Percentiles rank a stretch among this genome's conserved stretches.
These are phyloP conservation scores for Habrosyne pyritoides DNA, from an alignment of 2,888 invertebrate genomes.

Conservation along the genomic window DNA sequence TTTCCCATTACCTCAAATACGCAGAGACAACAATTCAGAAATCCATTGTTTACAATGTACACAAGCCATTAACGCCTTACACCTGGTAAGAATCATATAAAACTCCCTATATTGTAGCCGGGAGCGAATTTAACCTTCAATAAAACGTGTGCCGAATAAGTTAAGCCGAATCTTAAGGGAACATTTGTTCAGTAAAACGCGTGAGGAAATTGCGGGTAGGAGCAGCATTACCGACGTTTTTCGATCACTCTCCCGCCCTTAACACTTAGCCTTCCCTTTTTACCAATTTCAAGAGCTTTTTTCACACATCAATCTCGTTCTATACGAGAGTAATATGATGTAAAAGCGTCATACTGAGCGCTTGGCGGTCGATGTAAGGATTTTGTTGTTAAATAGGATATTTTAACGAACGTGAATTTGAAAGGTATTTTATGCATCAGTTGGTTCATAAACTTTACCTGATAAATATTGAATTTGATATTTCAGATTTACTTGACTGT, in stretches of 20 bases:
- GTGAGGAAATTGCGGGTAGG: conserved; percentile 78
- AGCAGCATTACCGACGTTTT: conserved; percentile 61
- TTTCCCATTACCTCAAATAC: not conserved
- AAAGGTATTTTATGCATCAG: not conserved
- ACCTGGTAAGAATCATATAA: conserved; percentile 58
- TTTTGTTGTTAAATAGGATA: conserved; percentile 34
- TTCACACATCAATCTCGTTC: conserved; percentile 79
- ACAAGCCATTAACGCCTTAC: conserved; percentile 32
- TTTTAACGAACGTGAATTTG: conserved; percentile 4
- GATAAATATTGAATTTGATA: too few species aligned
- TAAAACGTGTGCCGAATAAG: conserved; percentile 78
- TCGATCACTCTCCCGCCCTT: conserved; percentile 73
- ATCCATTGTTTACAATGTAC: conserved; percentile 23
- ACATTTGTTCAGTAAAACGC: conserved; percentile 80
- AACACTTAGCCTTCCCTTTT: conserved; percentile 82
- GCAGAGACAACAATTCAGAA: not conserved
- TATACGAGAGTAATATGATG: conserved; percentile 72
- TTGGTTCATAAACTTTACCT: too few species aligned
- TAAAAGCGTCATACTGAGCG: conserved; percentile 63
- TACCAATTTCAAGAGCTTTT: conserved; percentile 80
- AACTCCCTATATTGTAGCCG: conserved; percentile 53
- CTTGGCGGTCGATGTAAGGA: conserved; percentile 33
- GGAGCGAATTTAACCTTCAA: conserved; percentile 69
- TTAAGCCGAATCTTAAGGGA: conserved; percentile 74
- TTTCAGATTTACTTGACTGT: too few species aligned